A percentile compares a stretch with the other conserved stretches of the same genome.
These are phyloP conservation scores for Liopterus haemorrhoidalis DNA, from an alignment of 2,888 invertebrate species.

Conservation along the genomic window DNA sequence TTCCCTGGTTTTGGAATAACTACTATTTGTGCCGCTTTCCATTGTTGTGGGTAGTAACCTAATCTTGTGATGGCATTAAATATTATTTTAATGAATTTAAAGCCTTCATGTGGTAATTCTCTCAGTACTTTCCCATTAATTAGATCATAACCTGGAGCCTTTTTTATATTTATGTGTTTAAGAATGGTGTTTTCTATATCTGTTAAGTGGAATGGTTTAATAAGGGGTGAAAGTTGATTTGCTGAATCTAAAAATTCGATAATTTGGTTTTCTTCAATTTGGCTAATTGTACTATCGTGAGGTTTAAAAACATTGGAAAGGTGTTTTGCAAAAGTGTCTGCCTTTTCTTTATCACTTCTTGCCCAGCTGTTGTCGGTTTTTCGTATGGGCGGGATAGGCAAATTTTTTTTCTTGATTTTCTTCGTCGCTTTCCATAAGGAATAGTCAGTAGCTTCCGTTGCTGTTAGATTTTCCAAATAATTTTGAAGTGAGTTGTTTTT, in stretches of 20 bases:
- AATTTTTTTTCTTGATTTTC: conserved; percentile 23
- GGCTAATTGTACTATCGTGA: conserved; percentile 8
- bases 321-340: conserved; percentile 27
- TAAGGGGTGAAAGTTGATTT: conserved; percentile 15
- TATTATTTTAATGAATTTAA: conserved; percentile 13
- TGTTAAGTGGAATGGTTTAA: conserved; percentile 8
- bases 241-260: conserved; percentile 14
- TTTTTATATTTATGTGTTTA: conserved; percentile 16
- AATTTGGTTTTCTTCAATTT: conserved; percentile 17
- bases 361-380: conserved; percentile 27
- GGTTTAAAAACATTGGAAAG: conserved; percentile 28
- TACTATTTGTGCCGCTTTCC: conserved; percentile 21
- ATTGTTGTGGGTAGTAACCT: conserved; percentile 27
- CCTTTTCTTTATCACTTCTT: conserved; percentile 27
- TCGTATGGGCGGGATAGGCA: conserved; percentile 24
- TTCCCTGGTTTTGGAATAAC: conserved; percentile 3
- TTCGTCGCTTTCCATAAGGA: conserved; percentile 31
- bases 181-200: conserved; percentile 14
- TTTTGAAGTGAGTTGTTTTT: conserved; percentile 15
- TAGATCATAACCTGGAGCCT: conserved; percentile 31
- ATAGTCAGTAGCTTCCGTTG: conserved; percentile 21
- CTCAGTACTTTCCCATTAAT: conserved; percentile 30
- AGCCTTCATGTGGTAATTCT: conserved; percentile 25
- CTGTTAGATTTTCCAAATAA: conserved; percentile 14
- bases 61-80: conserved; percentile 27